Conservation (phyloP, 2,888 invertebrate genomes). For the Perizoma flavofasciatum region DNA sequence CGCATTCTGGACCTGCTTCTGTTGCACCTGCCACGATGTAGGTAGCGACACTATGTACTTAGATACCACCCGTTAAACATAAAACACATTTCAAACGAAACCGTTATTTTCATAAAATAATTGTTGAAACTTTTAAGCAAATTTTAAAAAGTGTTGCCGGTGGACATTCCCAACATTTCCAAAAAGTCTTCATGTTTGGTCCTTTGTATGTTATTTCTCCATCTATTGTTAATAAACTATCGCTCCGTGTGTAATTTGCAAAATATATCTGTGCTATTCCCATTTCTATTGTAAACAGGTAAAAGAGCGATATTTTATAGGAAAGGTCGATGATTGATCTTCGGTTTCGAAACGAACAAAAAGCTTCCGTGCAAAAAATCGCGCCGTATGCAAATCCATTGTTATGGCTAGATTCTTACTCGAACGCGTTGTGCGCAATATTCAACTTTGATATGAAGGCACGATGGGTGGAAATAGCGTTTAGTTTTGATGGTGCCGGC, state of each 20-base stretch:
- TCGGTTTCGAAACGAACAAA: conserved; percentile 42
- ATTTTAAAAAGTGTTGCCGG: too few relatives aligned
- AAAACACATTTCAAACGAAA: too few relatives aligned
- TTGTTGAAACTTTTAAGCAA: too few relatives aligned
- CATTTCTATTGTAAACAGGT: conserved; percentile 42
- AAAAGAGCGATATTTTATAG: conserved; percentile 38
- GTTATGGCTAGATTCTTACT: conserved; percentile 19
- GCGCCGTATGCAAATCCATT: conserved; percentile 52
- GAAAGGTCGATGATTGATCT: conserved; percentile 47
- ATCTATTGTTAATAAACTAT: neutral
- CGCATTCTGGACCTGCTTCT: conserved; percentile 1
- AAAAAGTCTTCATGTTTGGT: too few relatives aligned
- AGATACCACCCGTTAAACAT: too few relatives aligned
- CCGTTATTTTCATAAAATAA: too few relatives aligned
- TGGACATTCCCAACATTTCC: too few relatives aligned
- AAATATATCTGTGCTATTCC: conserved; percentile 24
- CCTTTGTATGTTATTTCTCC: neutral
- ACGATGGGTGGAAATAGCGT: neutral
- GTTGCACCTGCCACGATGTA: neutral
- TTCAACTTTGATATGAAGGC: conserved; percentile 3
- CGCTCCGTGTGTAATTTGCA: conserved; percentile 5
- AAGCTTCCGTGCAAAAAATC: conserved; percentile 50
- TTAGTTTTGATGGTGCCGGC: conserved; percentile 1
- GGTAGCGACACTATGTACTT: too few relatives aligned
- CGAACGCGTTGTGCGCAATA: neutral